Evolutionary conservation across 2,113 vertebrate species (phyloP), one percentile per base, ranked within the genome.

Genomic region (Desmodus rotundus): DNA sequence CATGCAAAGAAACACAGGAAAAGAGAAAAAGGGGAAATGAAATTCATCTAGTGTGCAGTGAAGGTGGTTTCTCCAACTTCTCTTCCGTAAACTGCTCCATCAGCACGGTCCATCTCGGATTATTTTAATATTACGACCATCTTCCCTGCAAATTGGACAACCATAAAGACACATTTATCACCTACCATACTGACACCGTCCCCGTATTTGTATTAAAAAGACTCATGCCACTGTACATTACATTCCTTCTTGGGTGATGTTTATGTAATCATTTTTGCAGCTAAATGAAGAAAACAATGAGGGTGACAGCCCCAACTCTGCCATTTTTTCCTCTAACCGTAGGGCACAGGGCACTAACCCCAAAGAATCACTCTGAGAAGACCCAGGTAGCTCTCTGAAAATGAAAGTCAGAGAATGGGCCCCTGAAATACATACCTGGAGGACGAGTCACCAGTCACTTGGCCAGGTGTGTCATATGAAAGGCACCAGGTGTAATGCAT

Each of bases 101-200:
- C 81, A 98, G 90, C 97, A 98, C 0, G 84, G 87, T n/a, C 41
- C 97, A 26, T 13, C 28, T n/a, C 4, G 82, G 67, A 95, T 74
- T 77, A 98, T 82, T 78, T 97, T 92, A 52, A 97, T 88, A 50
- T 94, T 84, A 0, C 11, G 81, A 13, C 93, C 87, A 14, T 7
- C 36, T 85, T 95, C 92, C 95, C 97, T 98, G 95, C 50, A 95
- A 93, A 86, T 31, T 7, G 28, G 97, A 89, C 47, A 87, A 65
- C 36, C 84, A 90, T 2, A 83, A 65, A 83, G n/a, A 77, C 38
- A 54, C 4, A 61, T 38, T 93, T n/a, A 87, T 20, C 73, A 24
- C 36, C 68, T 82, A 28, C 13, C 13, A 8, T 3, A 8, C 1
- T 17, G 24, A 72, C 70, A 70, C 65, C 7, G 10, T 31, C 54